Percentiles rank a stretch among this genome's conserved stretches.
phyloP scores from a whole-genome alignment of 2,113 vertebrate genomes.

The Microtus ochrogaster region DNA sequence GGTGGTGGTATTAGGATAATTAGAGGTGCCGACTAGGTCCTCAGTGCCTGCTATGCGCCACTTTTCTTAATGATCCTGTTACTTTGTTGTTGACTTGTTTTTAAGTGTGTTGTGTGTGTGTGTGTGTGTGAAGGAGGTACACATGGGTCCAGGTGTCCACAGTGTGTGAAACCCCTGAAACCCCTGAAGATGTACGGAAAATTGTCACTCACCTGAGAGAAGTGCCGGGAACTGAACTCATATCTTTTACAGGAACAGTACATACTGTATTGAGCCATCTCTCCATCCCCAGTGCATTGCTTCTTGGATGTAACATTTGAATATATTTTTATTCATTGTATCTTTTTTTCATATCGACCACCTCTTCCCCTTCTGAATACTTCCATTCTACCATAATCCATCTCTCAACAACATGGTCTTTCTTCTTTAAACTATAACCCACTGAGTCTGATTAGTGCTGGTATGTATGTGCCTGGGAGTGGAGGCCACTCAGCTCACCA shows the following conservation, averaged over 20 bases:
- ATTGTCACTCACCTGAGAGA: background rate
- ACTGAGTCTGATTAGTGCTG: background rate
- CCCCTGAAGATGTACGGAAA: no score
- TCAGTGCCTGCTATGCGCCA: background rate
- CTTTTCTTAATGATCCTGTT: background rate
- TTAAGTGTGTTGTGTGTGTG: background rate
- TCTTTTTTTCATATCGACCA: background rate
- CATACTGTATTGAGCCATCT: background rate
- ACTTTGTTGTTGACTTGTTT: background rate
- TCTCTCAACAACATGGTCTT: background rate
- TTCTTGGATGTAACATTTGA: background rate
- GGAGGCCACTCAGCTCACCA: no score
- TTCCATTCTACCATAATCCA: background rate
- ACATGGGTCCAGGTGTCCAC: background rate
- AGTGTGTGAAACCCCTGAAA: no score
- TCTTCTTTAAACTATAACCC: background rate
- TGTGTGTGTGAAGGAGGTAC: background rate
- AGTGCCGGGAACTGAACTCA: background rate
- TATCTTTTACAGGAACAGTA: background rate
- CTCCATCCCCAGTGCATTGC: no score
- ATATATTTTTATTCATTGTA: background rate
- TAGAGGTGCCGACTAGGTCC: background rate
- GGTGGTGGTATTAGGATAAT: background rate
- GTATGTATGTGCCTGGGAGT: no score
- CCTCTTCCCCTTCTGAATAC: background rate